Conservation (phyloP, 2,888 invertebrate species). For the Meteorus cinctellus region DNA sequence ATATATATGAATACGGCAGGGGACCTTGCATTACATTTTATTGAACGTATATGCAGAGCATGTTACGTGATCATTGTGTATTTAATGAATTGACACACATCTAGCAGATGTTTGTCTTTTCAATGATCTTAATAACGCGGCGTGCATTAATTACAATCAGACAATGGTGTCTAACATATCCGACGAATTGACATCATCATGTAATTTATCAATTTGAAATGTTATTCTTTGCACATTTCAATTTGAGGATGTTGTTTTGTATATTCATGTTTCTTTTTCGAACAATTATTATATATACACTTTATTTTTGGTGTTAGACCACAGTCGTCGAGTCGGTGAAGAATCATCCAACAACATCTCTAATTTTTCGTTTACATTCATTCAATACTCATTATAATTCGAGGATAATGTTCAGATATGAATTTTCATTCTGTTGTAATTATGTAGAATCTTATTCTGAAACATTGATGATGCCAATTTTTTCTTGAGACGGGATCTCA, state of each 20-base stretch:
- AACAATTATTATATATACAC: no score
- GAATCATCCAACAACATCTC: no score
- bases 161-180: neutral
- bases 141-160: constrained; percentile 15
- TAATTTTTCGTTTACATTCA: no score
- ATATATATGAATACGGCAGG: neutral
- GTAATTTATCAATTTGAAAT: neutral
- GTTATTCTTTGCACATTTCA: neutral
- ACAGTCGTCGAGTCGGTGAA: no score
- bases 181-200: neutral
- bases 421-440: no score
- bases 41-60: constrained; percentile 10
- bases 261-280: neutral
- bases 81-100: constrained; percentile 28
- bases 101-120: constrained; percentile 25
- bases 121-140: neutral
- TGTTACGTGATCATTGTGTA: constrained; percentile 15
- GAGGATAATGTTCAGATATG: no score
- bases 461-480: no score
- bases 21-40: constrained; percentile 11
- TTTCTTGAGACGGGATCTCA: no score
- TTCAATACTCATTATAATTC: no score
- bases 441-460: no score
- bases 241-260: neutral
- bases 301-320: no score